These are phyloP conservation scores for Pelvicachromis taeniatus DNA, from an alignment of 2,113 vertebrate species.

Conservation along the genomic window DNA sequence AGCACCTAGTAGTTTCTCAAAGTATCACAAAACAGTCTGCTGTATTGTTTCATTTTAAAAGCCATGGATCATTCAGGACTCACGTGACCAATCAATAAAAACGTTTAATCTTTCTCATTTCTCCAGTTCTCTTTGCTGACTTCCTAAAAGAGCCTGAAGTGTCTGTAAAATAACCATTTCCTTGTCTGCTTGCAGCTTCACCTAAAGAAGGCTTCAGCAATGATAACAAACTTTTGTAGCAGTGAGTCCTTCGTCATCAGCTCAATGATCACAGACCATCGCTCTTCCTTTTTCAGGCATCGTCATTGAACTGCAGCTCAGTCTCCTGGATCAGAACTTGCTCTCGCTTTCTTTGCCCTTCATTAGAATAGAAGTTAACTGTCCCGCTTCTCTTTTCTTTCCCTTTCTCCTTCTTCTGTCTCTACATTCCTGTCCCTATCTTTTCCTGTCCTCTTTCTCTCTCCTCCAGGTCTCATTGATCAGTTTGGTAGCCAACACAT, in stretches of 20 bases:
- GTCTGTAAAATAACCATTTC: background rate
- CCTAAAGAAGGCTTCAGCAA: background rate
- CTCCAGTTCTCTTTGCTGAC: background rate
- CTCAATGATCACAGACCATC: background rate
- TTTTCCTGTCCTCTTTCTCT: background rate
- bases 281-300: background rate
- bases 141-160: background rate
- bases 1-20: background rate
- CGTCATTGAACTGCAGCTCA: background rate
- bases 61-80: background rate
- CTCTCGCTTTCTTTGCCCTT: background rate
- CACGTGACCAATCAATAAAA: background rate
- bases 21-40: background rate
- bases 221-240: background rate
- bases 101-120: background rate
- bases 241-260: background rate
- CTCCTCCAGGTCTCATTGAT: slow-evolving; percentile 87
- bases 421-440: background rate
- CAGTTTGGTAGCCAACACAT: slow-evolving; percentile 86
- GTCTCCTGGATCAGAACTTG: background rate
- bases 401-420: background rate
- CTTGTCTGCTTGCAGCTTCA: background rate
- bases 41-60: background rate
- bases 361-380: slow-evolving; percentile 10
- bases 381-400: background rate